A percentile compares a stretch with the other conserved stretches of the same genome.
phyloP scores from a whole-genome alignment of 35 echinoderm and acorn worm species.

The Strongylocentrotus purpuratus region DNA sequence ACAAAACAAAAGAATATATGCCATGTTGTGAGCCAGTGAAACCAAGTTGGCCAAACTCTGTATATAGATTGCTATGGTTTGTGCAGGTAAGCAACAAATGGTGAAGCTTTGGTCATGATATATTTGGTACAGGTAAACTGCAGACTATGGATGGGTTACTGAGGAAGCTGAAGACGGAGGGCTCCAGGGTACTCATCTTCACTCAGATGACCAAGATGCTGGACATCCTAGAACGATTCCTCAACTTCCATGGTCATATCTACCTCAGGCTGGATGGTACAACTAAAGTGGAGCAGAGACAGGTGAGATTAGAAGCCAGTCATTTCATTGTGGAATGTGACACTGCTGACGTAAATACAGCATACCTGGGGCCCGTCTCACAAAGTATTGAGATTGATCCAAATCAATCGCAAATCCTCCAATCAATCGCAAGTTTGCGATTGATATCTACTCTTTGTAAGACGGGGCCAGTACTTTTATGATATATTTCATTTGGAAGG shows the following conservation, averaged over 20 bases:
- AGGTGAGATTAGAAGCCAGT: slow-evolving; percentile 59
- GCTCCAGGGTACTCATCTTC: slow-evolving; percentile 89
- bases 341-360: too few species aligned
- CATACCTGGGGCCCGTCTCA: too few species aligned
- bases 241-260: slow-evolving; percentile 96
- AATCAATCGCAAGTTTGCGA: too few species aligned
- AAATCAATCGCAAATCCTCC: too few species aligned
- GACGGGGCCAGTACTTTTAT: too few species aligned
- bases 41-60: too few species aligned
- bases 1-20: too few species aligned
- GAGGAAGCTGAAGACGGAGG: slow-evolving; percentile 68
- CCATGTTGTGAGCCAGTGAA: too few species aligned
- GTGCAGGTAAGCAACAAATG: neutral
- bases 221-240: slow-evolving; percentile 94
- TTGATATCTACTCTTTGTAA: too few species aligned
- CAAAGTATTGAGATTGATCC: too few species aligned
- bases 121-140: slow-evolving; percentile 74
- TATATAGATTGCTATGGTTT: neutral
- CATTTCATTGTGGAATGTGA: too few species aligned
- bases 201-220: slow-evolving; percentile 99
- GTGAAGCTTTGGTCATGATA: neutral
- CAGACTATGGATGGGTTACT: slow-evolving; percentile 81
- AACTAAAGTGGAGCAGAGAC: slow-evolving; percentile 96
- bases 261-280: slow-evolving; percentile 97
- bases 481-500: too few species aligned